phyloP scores from a whole-genome alignment of 2,113 vertebrate genomes.

The Brevimyrus niger region DNA sequence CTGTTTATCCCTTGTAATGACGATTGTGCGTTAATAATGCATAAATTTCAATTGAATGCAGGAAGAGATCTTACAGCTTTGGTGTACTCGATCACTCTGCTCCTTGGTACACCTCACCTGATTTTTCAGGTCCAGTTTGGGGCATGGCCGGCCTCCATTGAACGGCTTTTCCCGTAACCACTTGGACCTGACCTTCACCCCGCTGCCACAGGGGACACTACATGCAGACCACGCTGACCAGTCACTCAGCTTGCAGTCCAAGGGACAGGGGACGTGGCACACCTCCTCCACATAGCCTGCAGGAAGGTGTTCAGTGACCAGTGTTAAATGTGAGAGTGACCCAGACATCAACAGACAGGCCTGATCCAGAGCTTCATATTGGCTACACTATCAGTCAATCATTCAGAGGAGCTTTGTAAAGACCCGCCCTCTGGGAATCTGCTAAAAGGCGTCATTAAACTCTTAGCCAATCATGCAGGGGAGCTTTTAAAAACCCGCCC shows the following conservation, averaged over 20 bases:
- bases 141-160: conserved; percentile 76
- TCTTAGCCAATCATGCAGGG: not conserved
- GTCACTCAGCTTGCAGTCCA: conserved; percentile 76
- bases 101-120: conserved; percentile 62
- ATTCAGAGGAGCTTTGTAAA: no score
- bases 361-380: not conserved
- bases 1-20: not conserved
- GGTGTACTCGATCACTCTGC: not conserved
- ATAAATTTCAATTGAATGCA: not conserved
- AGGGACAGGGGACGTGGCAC: conserved; percentile 70
- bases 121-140: conserved; percentile 76
- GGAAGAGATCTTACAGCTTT: not conserved
- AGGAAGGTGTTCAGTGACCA: conserved; percentile 32
- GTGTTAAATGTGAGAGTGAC: not conserved
- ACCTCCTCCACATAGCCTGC: conserved; percentile 71
- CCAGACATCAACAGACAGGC: not conserved
- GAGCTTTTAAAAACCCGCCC: not conserved
- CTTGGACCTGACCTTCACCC: conserved; percentile 67
- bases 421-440: not conserved
- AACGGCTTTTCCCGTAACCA: conserved; percentile 82
- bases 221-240: conserved; percentile 77
- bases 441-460: not conserved
- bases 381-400: not conserved
- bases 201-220: conserved; percentile 73
- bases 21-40: not conserved